A percentile compares a stretch with the other conserved stretches of the same genome.
Evolutionary conservation across 2,888 invertebrate genomes (phyloP).

Genomic region (Apotomis betuletana): DNA sequence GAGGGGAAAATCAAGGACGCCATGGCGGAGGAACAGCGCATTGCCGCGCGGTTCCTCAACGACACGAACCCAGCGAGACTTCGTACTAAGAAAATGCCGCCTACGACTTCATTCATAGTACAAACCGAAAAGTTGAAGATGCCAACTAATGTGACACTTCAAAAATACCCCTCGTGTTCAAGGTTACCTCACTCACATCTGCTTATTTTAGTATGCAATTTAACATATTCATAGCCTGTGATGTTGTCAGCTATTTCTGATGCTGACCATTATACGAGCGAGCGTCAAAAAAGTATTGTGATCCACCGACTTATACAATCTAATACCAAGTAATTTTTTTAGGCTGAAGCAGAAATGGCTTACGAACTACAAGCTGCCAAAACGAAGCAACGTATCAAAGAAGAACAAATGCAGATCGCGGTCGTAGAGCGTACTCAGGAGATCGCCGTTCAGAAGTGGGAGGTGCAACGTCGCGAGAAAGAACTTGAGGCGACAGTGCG

Average conservation of each 20-base stretch:
- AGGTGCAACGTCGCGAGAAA: conserved; percentile 94
- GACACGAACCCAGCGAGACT: conserved; percentile 98
- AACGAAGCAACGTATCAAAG: conserved; percentile 97
- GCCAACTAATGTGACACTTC: no score
- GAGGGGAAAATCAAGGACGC: conserved; percentile 97
- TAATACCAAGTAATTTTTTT: conserved; percentile 8
- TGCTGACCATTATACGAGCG: no score
- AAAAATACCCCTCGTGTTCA: no score
- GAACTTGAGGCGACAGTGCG: conserved; percentile 97
- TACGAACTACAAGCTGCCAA: conserved; percentile 97
- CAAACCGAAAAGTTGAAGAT: conserved; percentile 88
- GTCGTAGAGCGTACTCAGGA: conserved; percentile 96
- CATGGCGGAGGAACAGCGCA: conserved; percentile 97
- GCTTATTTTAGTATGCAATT: no score
- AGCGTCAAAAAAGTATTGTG: no score
- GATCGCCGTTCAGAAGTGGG: conserved; percentile 97
- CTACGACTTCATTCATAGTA: conserved; percentile 95
- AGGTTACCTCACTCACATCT: no score
- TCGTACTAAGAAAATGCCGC: conserved; percentile 97
- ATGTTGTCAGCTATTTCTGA: no score
- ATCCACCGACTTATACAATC: no score
- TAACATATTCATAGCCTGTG: no score
- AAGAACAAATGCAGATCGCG: conserved; percentile 98
- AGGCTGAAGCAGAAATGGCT: conserved; percentile 97
- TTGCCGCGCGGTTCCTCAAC: conserved; percentile 96